A percentile compares a stretch with the other conserved stretches of the same genome.
phyloP scores from a whole-genome alignment of 2,113 vertebrate genomes.

The Hepsetus odoe region DNA sequence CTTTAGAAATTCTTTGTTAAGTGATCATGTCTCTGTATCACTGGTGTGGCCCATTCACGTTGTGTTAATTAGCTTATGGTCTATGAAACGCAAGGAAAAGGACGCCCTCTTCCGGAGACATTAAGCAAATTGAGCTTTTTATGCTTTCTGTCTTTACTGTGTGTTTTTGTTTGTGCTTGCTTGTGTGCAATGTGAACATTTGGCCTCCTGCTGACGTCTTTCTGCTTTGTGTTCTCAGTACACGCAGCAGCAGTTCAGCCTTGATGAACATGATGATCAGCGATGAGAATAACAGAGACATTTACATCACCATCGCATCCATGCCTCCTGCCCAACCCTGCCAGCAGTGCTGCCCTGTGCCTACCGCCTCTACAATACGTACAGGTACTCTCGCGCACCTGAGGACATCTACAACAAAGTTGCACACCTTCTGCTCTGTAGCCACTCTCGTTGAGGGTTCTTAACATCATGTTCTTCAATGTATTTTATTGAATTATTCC shows the following conservation, averaged over 20 bases:
- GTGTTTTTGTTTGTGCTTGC: not conserved
- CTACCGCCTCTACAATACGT: conserved; percentile 70
- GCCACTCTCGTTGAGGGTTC: too few species aligned
- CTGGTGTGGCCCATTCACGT: too few species aligned
- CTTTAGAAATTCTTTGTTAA: too few species aligned
- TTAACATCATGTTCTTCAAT: too few species aligned
- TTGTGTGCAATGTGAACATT: not conserved
- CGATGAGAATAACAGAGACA: conserved; percentile 90
- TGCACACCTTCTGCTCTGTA: too few species aligned
- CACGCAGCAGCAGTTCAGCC: conserved; percentile 83
- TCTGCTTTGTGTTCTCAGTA: conserved; percentile 64
- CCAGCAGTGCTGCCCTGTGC: conserved; percentile 75
- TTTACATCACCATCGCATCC: conserved; percentile 87
- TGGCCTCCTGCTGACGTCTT: not conserved
- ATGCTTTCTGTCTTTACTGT: too few species aligned
- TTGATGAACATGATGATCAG: conserved; percentile 93
- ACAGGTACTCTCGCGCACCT: conserved; percentile 59
- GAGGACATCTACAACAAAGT: not conserved
- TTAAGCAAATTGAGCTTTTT: too few species aligned
- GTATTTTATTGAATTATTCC: too few species aligned
- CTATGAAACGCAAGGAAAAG: too few species aligned
- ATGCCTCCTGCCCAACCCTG: conserved; percentile 82
- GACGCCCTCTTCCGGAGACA: too few species aligned
- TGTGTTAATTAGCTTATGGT: too few species aligned
- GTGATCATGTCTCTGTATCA: too few species aligned